These are phyloP conservation scores for Cyphomyrmex costatus DNA, from an alignment of 1,140 invertebrate genomes.

Conservation along the genomic window DNA sequence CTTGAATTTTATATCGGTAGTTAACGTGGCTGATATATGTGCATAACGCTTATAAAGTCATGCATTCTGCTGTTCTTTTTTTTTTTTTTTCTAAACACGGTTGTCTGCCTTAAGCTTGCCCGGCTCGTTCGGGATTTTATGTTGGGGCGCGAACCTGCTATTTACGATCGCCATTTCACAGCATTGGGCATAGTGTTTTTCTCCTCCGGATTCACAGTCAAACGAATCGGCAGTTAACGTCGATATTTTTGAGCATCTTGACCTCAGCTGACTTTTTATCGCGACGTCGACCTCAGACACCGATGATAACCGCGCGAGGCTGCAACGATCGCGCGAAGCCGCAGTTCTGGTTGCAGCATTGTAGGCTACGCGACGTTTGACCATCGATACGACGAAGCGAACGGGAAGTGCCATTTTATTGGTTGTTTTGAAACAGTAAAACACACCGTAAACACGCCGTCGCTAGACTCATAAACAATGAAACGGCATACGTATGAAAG, in stretches of 20 bases:
- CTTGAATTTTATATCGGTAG: slow-evolving; percentile 75
- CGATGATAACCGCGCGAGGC: neutral
- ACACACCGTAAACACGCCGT: slow-evolving; percentile 68
- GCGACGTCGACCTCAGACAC: slow-evolving; percentile 10
- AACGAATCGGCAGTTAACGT: slow-evolving; percentile 59
- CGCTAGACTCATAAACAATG: slow-evolving; percentile 67
- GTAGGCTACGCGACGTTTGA: slow-evolving; percentile 38
- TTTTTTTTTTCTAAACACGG: slow-evolving; percentile 36
- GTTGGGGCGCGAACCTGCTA: slow-evolving; percentile 61
- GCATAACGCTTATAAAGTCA: slow-evolving; percentile 67
- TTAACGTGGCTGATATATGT: slow-evolving; percentile 72
- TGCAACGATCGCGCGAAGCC: slow-evolving; percentile 7
- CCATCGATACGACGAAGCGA: slow-evolving; percentile 27
- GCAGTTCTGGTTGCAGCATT: slow-evolving; percentile 52
- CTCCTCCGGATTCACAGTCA: slow-evolving; percentile 1
- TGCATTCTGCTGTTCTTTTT: slow-evolving; percentile 15
- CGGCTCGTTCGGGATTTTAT: slow-evolving; percentile 68
- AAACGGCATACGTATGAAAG: slow-evolving; percentile 53
- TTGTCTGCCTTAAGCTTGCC: slow-evolving; percentile 56
- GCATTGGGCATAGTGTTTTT: slow-evolving; percentile 33
- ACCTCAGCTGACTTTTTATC: slow-evolving; percentile 19
- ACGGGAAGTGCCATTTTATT: slow-evolving; percentile 68
- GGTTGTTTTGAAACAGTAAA: slow-evolving; percentile 76
- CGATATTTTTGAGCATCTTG: slow-evolving; percentile 9
- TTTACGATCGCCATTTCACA: slow-evolving; percentile 70